phyloP scores from a whole-genome alignment of 2,797 vertebrate genomes.

The Trichosurus vulpecula region DNA sequence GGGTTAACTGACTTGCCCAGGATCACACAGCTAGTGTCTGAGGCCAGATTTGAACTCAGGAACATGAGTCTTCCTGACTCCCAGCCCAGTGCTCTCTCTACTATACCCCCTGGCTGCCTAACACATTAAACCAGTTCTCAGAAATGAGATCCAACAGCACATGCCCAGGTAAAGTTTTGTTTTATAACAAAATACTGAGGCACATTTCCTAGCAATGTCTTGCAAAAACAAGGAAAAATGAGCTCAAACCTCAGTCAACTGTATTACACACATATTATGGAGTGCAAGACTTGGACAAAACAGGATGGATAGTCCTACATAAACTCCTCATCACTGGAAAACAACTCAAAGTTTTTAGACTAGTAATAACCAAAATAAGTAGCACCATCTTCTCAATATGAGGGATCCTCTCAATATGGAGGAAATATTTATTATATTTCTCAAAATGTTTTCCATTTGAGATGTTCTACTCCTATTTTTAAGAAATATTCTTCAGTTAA shows the following conservation, averaged over 20 bases:
- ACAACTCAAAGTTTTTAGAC: conserved; percentile 6
- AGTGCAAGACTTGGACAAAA: conserved; percentile 59
- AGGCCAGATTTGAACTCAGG: not conserved
- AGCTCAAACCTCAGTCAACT: not conserved
- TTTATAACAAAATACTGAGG: not conserved
- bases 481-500: conserved; percentile 53
- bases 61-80: not conserved
- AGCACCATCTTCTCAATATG: conserved; percentile 24
- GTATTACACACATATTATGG: conserved; percentile 30
- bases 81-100: not conserved
- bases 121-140: not conserved
- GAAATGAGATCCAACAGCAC: not conserved
- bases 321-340: conserved; percentile 58
- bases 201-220: not conserved
- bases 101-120: not conserved
- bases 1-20: not conserved
- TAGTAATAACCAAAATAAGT: conserved; percentile 27
- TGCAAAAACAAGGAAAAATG: not conserved
- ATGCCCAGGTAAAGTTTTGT: not conserved
- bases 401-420: conserved; percentile 45
- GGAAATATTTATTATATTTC: no score
- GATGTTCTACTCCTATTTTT: conserved; percentile 57
- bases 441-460: conserved; percentile 23
- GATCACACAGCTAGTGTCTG: not conserved
- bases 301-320: conserved; percentile 66